These are phyloP conservation scores for Bombus impatiens DNA, from an alignment of 1,140 invertebrate species.

Conservation along the genomic window DNA sequence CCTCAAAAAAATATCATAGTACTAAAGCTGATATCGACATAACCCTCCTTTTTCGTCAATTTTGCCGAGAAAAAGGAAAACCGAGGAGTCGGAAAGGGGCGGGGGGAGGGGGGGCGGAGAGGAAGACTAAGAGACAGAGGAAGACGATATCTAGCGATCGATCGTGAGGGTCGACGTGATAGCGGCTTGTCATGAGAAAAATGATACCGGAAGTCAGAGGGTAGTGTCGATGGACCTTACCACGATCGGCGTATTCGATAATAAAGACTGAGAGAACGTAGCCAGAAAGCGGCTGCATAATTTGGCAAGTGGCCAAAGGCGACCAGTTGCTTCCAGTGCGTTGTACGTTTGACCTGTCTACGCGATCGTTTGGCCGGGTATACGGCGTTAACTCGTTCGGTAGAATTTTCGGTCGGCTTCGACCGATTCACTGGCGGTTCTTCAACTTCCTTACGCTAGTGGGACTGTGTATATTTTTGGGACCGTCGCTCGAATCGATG, in stretches of 20 bases:
- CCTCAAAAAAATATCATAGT: background rate
- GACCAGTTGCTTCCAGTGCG: constrained; percentile 78
- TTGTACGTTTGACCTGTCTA: constrained; percentile 71
- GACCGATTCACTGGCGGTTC: background rate
- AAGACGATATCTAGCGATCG: background rate
- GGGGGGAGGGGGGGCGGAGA: no score
- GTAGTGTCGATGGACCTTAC: constrained; percentile 12
- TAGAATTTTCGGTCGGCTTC: constrained; percentile 16
- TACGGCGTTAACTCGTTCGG: background rate
- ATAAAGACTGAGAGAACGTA: constrained; percentile 56
- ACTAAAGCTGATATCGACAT: background rate
- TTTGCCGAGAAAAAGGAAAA: background rate
- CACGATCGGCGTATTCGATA: constrained; percentile 59
- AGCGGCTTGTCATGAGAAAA: background rate
- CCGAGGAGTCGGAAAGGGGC: no score
- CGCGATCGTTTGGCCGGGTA: constrained; percentile 50
- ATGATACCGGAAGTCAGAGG: background rate
- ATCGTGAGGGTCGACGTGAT: background rate
- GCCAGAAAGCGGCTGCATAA: constrained; percentile 72
- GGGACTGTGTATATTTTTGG: background rate
- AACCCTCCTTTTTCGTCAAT: background rate
- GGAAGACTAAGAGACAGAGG: no score
- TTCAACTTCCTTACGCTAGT: background rate
- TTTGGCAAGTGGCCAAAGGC: constrained; percentile 78
- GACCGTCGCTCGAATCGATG: background rate